Conservation (phyloP, 2,113 vertebrate genomes). For the Prionailurus viverrinus region DNA sequence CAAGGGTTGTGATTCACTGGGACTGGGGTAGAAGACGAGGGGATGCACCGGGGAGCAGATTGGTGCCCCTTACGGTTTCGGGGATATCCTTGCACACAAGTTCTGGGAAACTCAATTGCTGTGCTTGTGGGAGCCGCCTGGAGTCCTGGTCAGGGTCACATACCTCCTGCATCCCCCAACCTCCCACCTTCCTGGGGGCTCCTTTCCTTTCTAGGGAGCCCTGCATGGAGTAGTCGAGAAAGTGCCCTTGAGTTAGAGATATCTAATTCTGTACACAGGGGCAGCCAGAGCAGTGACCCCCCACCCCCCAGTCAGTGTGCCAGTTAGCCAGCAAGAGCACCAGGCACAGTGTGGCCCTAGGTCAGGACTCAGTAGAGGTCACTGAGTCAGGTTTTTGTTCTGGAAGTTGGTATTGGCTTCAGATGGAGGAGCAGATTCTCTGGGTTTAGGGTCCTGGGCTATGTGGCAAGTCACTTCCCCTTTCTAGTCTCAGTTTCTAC, state of each 20-base stretch:
- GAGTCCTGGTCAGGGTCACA: background rate
- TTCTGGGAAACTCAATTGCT: background rate
- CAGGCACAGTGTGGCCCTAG: background rate
- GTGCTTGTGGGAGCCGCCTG: background rate
- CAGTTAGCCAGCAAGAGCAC: background rate
- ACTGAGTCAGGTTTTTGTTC: background rate
- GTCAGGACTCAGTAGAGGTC: background rate
- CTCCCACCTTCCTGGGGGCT: background rate
- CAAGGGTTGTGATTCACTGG: background rate
- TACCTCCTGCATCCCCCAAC: background rate
- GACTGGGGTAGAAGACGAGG: background rate
- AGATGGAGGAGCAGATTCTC: conserved; percentile 20
- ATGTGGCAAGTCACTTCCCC: background rate
- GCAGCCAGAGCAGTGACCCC: background rate
- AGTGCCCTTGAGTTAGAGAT: background rate
- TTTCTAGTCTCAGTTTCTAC: conserved; percentile 55
- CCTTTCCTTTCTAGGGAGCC: background rate
- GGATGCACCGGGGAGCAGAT: background rate
- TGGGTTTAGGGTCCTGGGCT: background rate
- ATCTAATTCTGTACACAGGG: background rate
- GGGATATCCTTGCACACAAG: background rate
- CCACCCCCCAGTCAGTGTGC: background rate
- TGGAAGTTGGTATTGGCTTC: background rate
- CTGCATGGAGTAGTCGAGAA: background rate
- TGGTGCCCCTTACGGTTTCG: background rate